Conservation (phyloP, 2,113 vertebrate genomes). For the Cebidichthys violaceus region DNA sequence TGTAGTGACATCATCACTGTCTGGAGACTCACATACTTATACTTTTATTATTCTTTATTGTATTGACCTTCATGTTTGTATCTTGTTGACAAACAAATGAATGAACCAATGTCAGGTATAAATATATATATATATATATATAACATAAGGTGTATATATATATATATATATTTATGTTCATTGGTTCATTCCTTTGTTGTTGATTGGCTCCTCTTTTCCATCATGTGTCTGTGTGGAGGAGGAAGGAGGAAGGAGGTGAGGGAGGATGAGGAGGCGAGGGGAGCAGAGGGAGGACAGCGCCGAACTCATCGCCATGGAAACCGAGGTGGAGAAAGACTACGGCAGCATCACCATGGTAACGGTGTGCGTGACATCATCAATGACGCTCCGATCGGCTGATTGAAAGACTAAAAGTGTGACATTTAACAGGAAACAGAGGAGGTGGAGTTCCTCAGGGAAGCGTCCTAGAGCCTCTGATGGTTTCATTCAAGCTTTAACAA, state of each 20-base stretch:
- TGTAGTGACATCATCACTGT: too few species aligned
- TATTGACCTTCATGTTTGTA: too few species aligned
- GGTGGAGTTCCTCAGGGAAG: not conserved
- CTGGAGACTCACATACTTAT: too few species aligned
- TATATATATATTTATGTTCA: too few species aligned
- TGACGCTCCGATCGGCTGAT: not conserved
- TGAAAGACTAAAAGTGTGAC: not conserved
- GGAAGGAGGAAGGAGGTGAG: not conserved
- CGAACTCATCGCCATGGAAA: conserved; percentile 72
- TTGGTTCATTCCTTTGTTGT: not conserved
- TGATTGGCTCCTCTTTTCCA: not conserved
- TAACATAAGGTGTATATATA: too few species aligned
- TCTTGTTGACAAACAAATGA: too few species aligned
- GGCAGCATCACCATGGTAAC: conserved; percentile 72
- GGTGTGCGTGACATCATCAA: not conserved
- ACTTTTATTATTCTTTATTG: too few species aligned
- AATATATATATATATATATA: too few species aligned
- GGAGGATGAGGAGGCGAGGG: conserved; percentile 41
- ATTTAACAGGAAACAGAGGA: not conserved
- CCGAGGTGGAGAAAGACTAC: conserved; percentile 62
- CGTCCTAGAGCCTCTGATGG: not conserved
- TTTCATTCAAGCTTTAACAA: too few species aligned
- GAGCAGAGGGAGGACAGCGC: conserved; percentile 59
- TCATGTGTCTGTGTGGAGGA: not conserved
- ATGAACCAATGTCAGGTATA: too few species aligned